These are phyloP conservation scores for Cottoperca gobio DNA, from an alignment of 2,797 vertebrate species.

Conservation along the genomic window DNA sequence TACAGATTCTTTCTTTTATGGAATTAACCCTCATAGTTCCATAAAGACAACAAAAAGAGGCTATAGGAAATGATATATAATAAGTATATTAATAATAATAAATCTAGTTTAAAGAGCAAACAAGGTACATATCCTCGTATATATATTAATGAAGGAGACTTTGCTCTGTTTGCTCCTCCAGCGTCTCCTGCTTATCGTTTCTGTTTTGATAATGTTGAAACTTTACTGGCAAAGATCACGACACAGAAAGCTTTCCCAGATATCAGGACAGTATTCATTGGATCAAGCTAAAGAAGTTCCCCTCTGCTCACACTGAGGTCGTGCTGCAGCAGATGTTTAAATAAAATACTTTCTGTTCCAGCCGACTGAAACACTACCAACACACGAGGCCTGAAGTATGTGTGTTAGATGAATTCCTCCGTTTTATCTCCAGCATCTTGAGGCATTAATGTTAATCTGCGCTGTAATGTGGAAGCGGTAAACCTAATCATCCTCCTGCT, in stretches of 20 bases:
- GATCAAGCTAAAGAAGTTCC: too few species aligned
- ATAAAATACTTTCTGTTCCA: neutral
- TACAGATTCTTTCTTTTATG: neutral
- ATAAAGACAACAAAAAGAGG: neutral
- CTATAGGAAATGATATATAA: too few species aligned
- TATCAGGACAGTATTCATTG: neutral
- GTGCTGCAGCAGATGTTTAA: neutral
- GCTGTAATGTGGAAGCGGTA: slow-evolving; percentile 29
- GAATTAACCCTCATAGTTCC: neutral
- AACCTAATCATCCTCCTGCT: slow-evolving; percentile 55
- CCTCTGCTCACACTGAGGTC: too few species aligned
- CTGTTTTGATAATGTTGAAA: slow-evolving; percentile 17
- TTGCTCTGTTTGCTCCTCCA: neutral
- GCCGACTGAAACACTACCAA: neutral
- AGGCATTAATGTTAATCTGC: slow-evolving; percentile 45
- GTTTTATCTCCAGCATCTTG: slow-evolving; percentile 49
- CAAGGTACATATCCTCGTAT: too few species aligned
- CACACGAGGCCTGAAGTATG: neutral
- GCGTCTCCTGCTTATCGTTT: neutral
- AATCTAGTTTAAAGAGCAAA: too few species aligned
- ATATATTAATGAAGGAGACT: slow-evolving; percentile 14
- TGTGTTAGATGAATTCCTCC: slow-evolving; percentile 21
- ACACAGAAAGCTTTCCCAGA: neutral
- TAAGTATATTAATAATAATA: too few species aligned
- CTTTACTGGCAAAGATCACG: neutral